Conservation (phyloP, 2,888 invertebrate genomes). For the Cenopis cana region DNA sequence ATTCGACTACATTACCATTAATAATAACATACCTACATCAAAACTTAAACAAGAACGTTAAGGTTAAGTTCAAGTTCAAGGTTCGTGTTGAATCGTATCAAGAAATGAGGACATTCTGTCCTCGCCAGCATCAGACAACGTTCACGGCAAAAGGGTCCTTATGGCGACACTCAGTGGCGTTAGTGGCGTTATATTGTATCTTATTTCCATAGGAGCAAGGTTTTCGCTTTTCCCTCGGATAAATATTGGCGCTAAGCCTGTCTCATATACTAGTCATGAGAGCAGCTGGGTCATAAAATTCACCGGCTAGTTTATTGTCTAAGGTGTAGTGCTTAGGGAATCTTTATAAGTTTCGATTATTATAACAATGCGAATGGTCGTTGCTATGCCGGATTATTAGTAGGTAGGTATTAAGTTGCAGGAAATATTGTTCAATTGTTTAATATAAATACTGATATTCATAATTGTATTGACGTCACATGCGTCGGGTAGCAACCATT, state of each 20-base stretch:
- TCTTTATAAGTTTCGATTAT: slow-evolving; percentile 24
- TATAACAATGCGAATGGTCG: slow-evolving; percentile 1
- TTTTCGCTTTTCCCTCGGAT: background rate
- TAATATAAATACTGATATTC: too few relatives aligned
- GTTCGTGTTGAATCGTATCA: slow-evolving; percentile 35
- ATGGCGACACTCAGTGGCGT: background rate
- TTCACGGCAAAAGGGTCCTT: slow-evolving; percentile 3
- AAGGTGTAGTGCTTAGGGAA: slow-evolving; percentile 32
- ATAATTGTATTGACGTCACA: slow-evolving; percentile 14
- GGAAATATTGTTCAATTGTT: too few relatives aligned
- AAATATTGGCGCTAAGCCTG: slow-evolving; percentile 32
- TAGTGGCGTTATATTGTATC: background rate
- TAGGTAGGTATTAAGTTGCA: too few relatives aligned
- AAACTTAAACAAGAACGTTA: slow-evolving; percentile 24
- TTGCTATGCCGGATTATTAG: slow-evolving; percentile 28
- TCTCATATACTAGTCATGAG: slow-evolving; percentile 40
- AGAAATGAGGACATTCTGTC: slow-evolving; percentile 40
- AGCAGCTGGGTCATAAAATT: slow-evolving; percentile 42
- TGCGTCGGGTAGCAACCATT: background rate
- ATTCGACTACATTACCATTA: slow-evolving; percentile 12
- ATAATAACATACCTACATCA: background rate
- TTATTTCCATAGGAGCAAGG: slow-evolving; percentile 8
- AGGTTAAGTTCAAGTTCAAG: slow-evolving; percentile 39
- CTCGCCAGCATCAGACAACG: slow-evolving; percentile 9
- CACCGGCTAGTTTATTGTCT: slow-evolving; percentile 20